phyloP scores from a whole-genome alignment of 2,113 vertebrate genomes.

The Colinus virginianus region DNA sequence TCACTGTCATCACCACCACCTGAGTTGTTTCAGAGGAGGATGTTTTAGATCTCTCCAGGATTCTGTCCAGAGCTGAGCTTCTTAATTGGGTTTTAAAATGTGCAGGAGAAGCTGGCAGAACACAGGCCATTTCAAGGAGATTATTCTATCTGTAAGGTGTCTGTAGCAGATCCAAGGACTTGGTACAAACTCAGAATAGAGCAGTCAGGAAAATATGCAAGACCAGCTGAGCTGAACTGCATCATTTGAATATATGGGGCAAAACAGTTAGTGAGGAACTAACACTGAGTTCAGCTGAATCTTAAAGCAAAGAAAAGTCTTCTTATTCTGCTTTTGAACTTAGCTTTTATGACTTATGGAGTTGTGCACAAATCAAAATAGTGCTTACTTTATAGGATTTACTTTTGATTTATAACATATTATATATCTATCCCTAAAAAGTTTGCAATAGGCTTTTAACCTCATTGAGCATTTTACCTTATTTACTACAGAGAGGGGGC shows the following conservation, averaged over 20 bases:
- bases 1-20: neutral
- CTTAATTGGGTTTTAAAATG: neutral
- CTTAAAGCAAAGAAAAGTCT: neutral
- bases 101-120: neutral
- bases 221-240: neutral
- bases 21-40: neutral
- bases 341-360: neutral
- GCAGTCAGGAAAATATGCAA: neutral
- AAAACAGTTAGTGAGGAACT: neutral
- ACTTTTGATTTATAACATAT: neutral
- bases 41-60: neutral
- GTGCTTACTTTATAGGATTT: neutral
- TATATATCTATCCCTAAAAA: neutral
- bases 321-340: neutral
- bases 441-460: neutral
- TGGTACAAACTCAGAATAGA: neutral
- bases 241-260: neutral
- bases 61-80: neutral
- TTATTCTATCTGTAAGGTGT: neutral
- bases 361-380: neutral
- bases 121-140: rapidly evolving
- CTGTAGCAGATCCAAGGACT: neutral
- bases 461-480: neutral
- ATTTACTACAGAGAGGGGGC: neutral
- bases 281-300: neutral